A percentile compares a stretch with the other conserved stretches of the same genome.
These are phyloP conservation scores for Phengaris arion DNA, from an alignment of 2,888 invertebrate genomes.

Conservation along the genomic window DNA sequence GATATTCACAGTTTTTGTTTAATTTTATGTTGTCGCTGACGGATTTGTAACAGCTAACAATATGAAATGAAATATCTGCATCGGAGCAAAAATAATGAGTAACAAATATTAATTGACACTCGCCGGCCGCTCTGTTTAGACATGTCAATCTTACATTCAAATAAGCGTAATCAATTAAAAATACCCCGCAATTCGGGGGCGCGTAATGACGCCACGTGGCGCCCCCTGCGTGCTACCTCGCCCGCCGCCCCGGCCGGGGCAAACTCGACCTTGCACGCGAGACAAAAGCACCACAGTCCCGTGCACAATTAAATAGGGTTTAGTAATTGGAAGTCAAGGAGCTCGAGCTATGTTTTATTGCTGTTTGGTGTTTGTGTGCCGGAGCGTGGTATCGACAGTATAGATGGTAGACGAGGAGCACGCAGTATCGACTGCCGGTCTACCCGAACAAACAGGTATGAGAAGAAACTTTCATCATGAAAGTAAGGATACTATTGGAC, in stretches of 20 bases:
- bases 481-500: neutral
- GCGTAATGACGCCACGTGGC: constrained; percentile 71
- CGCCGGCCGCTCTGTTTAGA: constrained; percentile 38
- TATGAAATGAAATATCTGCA: too few relatives aligned
- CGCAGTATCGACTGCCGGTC: neutral
- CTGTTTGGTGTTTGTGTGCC: neutral
- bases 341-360: constrained; percentile 11
- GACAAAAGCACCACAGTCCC: neutral
- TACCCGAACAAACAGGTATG: neutral
- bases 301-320: neutral
- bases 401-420: neutral
- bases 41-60: too few relatives aligned
- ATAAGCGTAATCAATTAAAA: constrained; percentile 72
- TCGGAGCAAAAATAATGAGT: neutral
- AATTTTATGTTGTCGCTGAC: too few relatives aligned
- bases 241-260: neutral
- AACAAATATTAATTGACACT: constrained; percentile 24
- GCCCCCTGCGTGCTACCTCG: constrained; percentile 43
- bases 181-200: constrained; percentile 56
- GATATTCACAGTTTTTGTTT: too few relatives aligned
- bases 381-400: neutral
- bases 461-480: neutral
- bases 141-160: constrained; percentile 70
- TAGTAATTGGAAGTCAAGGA: constrained; percentile 19
- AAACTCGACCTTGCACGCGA: neutral